These are phyloP conservation scores for Eospalax fontanierii DNA, from an alignment of 2,797 vertebrate species.

Conservation along the genomic window DNA sequence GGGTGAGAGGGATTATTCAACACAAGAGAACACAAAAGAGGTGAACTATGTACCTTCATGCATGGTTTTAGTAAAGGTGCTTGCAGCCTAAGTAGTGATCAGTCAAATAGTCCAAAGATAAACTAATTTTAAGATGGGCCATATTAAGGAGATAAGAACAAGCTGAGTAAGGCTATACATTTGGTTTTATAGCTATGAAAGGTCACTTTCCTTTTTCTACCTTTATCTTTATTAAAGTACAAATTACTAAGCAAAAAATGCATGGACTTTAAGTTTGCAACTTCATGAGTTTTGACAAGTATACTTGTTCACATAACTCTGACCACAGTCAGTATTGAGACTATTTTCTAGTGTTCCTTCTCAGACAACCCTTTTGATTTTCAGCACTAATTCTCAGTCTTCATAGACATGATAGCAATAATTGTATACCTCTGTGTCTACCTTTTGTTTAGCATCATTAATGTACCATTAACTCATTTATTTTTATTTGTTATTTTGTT, in stretches of 20 bases:
- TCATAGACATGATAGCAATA: background rate
- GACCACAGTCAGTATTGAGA: background rate
- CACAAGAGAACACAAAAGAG: conserved; percentile 15
- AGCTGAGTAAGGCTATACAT: conserved; percentile 41
- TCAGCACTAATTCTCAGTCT: background rate
- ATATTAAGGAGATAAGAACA: conserved; percentile 67
- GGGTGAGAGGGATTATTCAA: background rate
- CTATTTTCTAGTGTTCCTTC: background rate
- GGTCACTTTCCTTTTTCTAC: conserved; percentile 20
- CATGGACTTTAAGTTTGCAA: background rate
- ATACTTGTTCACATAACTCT: background rate
- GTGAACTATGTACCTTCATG: conserved; percentile 54
- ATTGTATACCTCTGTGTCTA: background rate
- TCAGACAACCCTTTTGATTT: background rate
- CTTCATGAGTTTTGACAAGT: conserved; percentile 19
- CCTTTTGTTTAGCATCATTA: background rate
- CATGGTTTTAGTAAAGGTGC: conserved; percentile 57
- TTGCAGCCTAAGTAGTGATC: conserved; percentile 63
- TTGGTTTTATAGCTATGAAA: conserved; percentile 41
- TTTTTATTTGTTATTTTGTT: background rate
- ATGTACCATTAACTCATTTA: background rate
- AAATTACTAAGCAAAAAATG: background rate
- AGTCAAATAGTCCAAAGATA: conserved; percentile 42
- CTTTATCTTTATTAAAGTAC: conserved; percentile 51
- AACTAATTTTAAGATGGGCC: conserved; percentile 68